Base-by-base conservation (phyloP, 2,797 vertebrate species). In the Antennarius maculatus region DNA sequence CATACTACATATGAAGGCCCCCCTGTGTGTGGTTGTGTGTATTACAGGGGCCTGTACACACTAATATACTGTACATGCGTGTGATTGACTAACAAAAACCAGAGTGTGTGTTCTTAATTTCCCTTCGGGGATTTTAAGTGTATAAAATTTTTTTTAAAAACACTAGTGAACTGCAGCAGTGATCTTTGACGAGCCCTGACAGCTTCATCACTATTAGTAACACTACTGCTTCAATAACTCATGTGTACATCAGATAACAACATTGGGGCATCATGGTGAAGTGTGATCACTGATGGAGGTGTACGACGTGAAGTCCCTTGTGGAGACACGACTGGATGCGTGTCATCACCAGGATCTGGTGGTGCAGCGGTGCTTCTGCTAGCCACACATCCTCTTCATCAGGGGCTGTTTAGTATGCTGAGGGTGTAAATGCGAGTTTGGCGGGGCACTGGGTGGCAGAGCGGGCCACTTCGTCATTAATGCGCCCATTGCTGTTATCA, bases 401-500 rank as follows among this genome's bases (percentile, higher is more conserved):
- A 76, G 74, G 70, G 79, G 79, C 89, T 94, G 84, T 85, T 96
- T 95, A 93, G 88, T 90, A 95, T 96, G 92, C 92, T 69, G 82
- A 73, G 90, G 91, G 86, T 93, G 85, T 93, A 94, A 93, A 93
- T 72, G 87, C 88, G 89, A 92, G 80, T 81, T 83, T 82, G 90
- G 90, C 83, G 84, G 94, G 92, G 82, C 78, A 93, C 91, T 85
- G 85, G 92, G 89, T 92, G 87, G 88, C 91, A 89, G 89, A 92
- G 91, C 84, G 60, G 86, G 93, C 92, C 89, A 92, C 93, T 94
- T 89, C 86, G 92, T 94, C 72, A 57, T 92, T 95, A 95, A 94
- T 91, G 88, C 84, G 90, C 91, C 92, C 89, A 89, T 92, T 86
- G 91, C 92, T 93, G 93, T 94, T 95, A 94, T 95, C 95, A 93